Conservation (phyloP, 2,888 invertebrate species). For the Limnephilus lunatus region DNA sequence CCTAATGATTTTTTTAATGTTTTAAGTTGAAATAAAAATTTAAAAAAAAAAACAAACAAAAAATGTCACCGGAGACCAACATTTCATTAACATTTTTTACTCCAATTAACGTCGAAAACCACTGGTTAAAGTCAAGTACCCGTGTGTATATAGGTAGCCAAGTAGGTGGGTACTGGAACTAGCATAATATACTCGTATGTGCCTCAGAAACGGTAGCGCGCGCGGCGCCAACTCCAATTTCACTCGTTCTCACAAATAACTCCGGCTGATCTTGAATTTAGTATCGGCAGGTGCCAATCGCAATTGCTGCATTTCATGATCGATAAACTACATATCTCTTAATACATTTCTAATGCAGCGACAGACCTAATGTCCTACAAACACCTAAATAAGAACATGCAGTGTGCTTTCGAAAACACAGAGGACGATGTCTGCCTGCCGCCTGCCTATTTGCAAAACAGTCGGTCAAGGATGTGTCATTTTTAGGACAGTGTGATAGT, state of each 20-base stretch:
- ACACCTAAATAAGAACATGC: not conserved
- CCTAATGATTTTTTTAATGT: too few species aligned
- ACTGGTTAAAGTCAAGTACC: too few species aligned
- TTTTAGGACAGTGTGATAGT: not conserved
- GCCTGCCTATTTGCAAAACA: not conserved
- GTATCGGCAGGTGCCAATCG: not conserved
- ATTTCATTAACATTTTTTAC: too few species aligned
- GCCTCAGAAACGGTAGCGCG: too few species aligned
- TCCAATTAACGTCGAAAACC: too few species aligned
- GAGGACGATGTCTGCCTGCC: not conserved
- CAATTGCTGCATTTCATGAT: not conserved
- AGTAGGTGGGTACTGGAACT: not conserved
- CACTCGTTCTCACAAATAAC: not conserved
- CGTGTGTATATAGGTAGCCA: not conserved
- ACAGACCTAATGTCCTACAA: not conserved
- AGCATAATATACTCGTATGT: not conserved
- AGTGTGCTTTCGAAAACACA: not conserved
- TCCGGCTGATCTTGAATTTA: not conserved
- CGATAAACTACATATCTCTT: not conserved
- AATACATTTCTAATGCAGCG: not conserved
- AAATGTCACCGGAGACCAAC: too few species aligned
- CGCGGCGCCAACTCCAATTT: not conserved
- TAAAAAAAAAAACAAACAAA: too few species aligned
- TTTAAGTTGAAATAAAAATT: too few species aligned
- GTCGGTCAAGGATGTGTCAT: not conserved